Evolutionary conservation across 1,140 invertebrate species (phyloP), one percentile per base, ranked within the genome.

Genomic region (Onthophagus taurus): DNA sequence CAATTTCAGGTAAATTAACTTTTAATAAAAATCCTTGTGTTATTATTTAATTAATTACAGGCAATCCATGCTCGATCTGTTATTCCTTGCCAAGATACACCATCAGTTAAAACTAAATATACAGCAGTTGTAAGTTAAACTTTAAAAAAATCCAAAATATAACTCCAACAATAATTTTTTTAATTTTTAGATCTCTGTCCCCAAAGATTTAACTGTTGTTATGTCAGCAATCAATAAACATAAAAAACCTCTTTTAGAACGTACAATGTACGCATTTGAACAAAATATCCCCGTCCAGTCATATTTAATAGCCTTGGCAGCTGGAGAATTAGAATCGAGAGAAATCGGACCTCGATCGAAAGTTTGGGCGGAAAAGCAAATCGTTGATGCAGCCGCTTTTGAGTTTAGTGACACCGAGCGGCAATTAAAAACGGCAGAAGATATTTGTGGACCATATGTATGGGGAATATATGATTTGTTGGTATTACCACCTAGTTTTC

Each of bases 31-130:
- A 14, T 9, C 1, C 3, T 21, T 8, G 2, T 5, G 24, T 7
- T 37, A 5, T 4, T 6, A 1, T 47, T 30, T 51, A 31, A 48
- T 49, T 38, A 51, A 55, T 66, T 68, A 43, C 58, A 93, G 81
- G 81, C 92, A 8, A 92, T 95, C 52, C 87, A 93, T 70, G 83
- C 83, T 2, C 71, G 91, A 36, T 87, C 88, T 6, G 76, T 96
- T 44, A 45, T 94, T 9, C 93, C 94, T 3, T 95, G 91, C 60
- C 92, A 97, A 74, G 93, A 97, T 67, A 87, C 90, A 0, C 92
- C 93, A 3, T 73, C 76, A n/a, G 83, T 93, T 0, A 97, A 97
- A 69, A 77, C 78, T 45, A 82, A 85, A 2, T 97, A 93, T 59
- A 75, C 76, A 43, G 90, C 92, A 2, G 75, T 77, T 50, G 83